Evolutionary conservation across 2,888 invertebrate species (phyloP).

Genomic region (Melanargia galathea): DNA sequence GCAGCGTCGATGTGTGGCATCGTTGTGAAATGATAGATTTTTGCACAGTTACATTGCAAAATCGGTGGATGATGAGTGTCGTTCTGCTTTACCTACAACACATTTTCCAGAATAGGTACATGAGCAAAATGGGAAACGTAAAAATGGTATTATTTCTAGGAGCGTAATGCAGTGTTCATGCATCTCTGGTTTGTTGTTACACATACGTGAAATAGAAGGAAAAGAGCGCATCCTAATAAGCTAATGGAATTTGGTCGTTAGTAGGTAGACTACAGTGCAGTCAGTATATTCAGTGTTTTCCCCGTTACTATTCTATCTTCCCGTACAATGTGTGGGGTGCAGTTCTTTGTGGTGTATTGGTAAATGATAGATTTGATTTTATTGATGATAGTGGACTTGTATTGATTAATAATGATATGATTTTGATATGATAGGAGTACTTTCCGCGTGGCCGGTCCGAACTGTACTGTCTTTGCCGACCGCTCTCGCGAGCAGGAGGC

Average conservation of each 20-base stretch:
- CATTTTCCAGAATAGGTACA: neutral
- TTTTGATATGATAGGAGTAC: too few relatives aligned
- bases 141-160: slow-evolving; percentile 1
- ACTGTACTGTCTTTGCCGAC: too few relatives aligned
- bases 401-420: too few relatives aligned
- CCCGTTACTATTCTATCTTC: too few relatives aligned
- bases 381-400: too few relatives aligned
- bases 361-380: too few relatives aligned
- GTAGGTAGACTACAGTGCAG: neutral
- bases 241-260: slow-evolving; percentile 24
- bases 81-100: neutral
- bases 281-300: neutral
- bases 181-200: slow-evolving; percentile 17
- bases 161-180: slow-evolving; percentile 15
- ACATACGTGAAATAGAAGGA: slow-evolving; percentile 20
- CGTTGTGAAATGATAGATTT: too few relatives aligned
- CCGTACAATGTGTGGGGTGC: neutral
- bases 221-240: slow-evolving; percentile 26
- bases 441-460: too few relatives aligned
- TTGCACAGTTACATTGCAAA: too few relatives aligned
- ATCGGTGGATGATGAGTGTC: too few relatives aligned
- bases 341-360: neutral
- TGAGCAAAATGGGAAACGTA: neutral
- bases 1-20: too few relatives aligned
- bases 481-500: too few relatives aligned